phyloP scores from a whole-genome alignment of 2,113 vertebrate genomes.

The Dipodomys ordii region DNA sequence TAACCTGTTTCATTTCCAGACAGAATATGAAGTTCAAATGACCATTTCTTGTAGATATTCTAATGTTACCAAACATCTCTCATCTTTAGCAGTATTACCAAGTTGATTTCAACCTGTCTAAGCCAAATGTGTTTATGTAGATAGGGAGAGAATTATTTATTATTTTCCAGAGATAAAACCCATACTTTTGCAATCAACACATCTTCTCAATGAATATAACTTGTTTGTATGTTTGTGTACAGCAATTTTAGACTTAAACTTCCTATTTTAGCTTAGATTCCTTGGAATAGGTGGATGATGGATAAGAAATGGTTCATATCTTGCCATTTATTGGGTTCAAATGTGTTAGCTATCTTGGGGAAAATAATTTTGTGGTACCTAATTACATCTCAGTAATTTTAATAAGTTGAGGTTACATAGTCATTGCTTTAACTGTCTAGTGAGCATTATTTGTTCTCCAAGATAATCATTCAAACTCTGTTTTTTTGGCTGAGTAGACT shows the following conservation, averaged over 20 bases:
- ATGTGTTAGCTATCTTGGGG: not conserved
- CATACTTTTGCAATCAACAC: slow-evolving; percentile 37
- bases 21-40: slow-evolving; percentile 35
- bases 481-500: not conserved
- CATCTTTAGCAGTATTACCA: not conserved
- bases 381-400: not conserved
- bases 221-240: not conserved
- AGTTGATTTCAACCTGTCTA: not conserved
- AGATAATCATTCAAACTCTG: not conserved
- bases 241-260: not conserved
- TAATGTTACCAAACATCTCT: slow-evolving; percentile 15
- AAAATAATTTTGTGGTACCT: slow-evolving; percentile 16
- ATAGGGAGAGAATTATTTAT: not conserved
- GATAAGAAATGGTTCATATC: slow-evolving; percentile 7
- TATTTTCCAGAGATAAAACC: not conserved
- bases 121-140: not conserved
- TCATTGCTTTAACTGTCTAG: slow-evolving; percentile 22
- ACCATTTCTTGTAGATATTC: slow-evolving; percentile 7
- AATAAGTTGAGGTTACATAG: not conserved
- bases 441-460: not conserved
- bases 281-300: slow-evolving; percentile 3
- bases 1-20: slow-evolving; percentile 2
- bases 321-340: not conserved
- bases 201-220: not conserved
- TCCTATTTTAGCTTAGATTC: not conserved